Percentiles rank a stretch among this genome's conserved stretches.
These are phyloP conservation scores for Torymus auratus DNA, from an alignment of 2,888 invertebrate species.

Conservation along the genomic window DNA sequence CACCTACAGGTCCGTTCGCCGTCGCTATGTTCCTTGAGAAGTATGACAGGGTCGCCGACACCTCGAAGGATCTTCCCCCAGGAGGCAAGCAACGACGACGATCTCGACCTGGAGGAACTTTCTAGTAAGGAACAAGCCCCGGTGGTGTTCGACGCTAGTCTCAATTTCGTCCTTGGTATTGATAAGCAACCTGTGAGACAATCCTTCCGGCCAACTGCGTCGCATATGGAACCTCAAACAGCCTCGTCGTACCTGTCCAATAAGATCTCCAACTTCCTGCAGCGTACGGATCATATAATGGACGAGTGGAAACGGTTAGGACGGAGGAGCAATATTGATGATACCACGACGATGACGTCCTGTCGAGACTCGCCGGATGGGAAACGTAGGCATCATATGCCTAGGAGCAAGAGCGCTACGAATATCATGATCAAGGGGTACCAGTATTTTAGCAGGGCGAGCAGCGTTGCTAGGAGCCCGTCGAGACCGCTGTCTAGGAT, in stretches of 20 bases:
- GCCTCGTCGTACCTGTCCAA: constrained; percentile 86
- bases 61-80: constrained; percentile 62
- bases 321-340: constrained; percentile 73
- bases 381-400: constrained; percentile 38
- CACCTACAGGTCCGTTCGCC: constrained; percentile 71
- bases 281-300: constrained; percentile 91
- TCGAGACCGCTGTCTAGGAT: constrained; percentile 64
- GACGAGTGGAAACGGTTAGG: constrained; percentile 90
- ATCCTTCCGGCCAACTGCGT: constrained; percentile 84
- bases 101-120: constrained; percentile 70
- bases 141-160: constrained; percentile 88
- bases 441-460: constrained; percentile 80
- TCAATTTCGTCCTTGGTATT: constrained; percentile 87
- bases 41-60: constrained; percentile 33
- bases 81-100: constrained; percentile 76
- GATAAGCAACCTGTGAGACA: constrained; percentile 84
- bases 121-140: constrained; percentile 85
- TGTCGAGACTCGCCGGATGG: constrained; percentile 1
- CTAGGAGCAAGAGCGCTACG: constrained; percentile 83
- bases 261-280: constrained; percentile 88
- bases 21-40: constrained; percentile 60
- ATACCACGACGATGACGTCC: too few relatives aligned
- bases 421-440: constrained; percentile 91
- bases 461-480: constrained; percentile 70
- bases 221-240: constrained; percentile 86